phyloP scores from a whole-genome alignment of 2,888 invertebrate species.

The Biston betularia region DNA sequence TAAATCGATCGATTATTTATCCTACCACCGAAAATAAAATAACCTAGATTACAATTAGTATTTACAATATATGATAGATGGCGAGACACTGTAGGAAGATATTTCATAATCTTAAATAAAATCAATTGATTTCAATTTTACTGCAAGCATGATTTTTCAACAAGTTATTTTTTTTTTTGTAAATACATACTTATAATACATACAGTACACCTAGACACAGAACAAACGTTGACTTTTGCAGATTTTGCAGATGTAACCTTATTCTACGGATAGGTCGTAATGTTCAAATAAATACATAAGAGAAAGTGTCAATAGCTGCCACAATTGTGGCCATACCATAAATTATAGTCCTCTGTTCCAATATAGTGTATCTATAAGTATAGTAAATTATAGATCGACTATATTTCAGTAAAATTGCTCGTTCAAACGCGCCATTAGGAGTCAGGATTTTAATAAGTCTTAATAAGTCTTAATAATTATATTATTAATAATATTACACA shows the following conservation, averaged over 20 bases:
- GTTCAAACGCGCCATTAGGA: not conserved
- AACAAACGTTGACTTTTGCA: too few relatives aligned
- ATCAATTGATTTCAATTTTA: not conserved
- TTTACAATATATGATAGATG: constrained; percentile 9
- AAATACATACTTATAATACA: too few relatives aligned
- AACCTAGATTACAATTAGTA: constrained; percentile 6
- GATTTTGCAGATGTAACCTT: too few relatives aligned
- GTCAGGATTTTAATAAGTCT: not conserved
- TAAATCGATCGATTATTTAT: not conserved
- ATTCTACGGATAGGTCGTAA: too few relatives aligned
- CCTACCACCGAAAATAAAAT: constrained; percentile 5
- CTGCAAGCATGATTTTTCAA: not conserved
- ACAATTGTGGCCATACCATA: too few relatives aligned
- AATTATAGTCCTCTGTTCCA: too few relatives aligned
- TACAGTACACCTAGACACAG: too few relatives aligned
- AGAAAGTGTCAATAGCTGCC: too few relatives aligned
- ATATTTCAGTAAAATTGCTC: not conserved
- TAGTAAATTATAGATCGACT: too few relatives aligned
- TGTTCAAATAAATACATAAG: too few relatives aligned
- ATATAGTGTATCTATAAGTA: too few relatives aligned
- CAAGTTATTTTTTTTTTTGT: not conserved
- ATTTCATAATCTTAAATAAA: too few relatives aligned
- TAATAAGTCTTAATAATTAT: not conserved
- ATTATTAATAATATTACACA: constrained; percentile 1
- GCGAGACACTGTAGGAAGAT: constrained; percentile 1